Percentiles rank a stretch among this genome's conserved stretches.
These are phyloP conservation scores for Falco punctatus DNA, from an alignment of 2,113 vertebrate species.

Conservation along the genomic window DNA sequence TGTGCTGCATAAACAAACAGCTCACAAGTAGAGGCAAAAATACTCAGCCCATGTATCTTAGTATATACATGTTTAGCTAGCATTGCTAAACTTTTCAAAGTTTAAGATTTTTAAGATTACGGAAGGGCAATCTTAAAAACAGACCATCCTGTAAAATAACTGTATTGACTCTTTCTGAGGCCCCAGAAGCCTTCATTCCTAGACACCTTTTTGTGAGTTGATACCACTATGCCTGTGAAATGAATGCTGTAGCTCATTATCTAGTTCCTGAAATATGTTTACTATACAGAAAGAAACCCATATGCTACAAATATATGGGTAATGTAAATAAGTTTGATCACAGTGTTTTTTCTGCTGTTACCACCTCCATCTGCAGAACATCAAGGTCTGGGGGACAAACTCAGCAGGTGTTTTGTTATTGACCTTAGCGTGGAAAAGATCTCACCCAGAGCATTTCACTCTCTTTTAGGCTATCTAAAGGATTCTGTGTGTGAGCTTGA, in stretches of 20 bases:
- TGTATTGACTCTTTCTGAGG: not conserved
- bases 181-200: not conserved
- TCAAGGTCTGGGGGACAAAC: not conserved
- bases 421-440: not conserved
- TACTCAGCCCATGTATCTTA: not conserved
- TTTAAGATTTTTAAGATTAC: not conserved
- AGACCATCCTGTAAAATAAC: not conserved
- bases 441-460: not conserved
- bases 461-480: not conserved
- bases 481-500: not conserved
- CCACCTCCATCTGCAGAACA: not conserved
- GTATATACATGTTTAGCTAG: not conserved
- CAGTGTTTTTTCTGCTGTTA: not conserved
- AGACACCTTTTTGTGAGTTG: not conserved
- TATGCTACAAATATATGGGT: not conserved
- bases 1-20: not conserved
- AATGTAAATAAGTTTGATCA: not conserved
- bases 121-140: not conserved
- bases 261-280: not conserved
- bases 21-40: not conserved
- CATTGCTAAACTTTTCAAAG: not conserved
- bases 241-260: not conserved
- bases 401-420: not conserved
- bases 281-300: not conserved
- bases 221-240: not conserved